These are phyloP conservation scores for Troides oblongomaculatus DNA, from an alignment of 2,888 invertebrate species.

Conservation along the genomic window DNA sequence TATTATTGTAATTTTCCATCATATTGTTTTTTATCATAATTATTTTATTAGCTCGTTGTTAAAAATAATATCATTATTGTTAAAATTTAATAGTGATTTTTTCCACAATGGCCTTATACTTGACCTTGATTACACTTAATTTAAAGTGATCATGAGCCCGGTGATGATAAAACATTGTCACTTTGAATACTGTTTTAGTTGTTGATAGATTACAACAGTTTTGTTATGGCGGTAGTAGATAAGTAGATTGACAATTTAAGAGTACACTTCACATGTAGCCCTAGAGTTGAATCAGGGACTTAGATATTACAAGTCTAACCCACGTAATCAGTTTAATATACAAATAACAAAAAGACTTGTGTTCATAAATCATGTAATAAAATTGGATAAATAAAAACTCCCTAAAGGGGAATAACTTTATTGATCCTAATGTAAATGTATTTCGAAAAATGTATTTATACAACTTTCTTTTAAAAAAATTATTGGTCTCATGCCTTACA, in stretches of 20 bases:
- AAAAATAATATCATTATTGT: not conserved
- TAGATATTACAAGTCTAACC: too few species aligned
- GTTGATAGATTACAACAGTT: too few species aligned
- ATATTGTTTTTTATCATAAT: not conserved
- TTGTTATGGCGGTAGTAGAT: too few species aligned
- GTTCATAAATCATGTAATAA: not conserved
- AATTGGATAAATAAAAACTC: constrained; percentile 47
- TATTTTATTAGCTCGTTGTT: not conserved
- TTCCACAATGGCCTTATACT: too few species aligned
- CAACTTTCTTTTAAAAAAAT: constrained; percentile 74
- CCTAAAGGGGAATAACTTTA: constrained; percentile 73
- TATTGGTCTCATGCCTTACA: constrained; percentile 75
- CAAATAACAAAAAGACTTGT: not conserved
- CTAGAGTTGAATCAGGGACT: too few species aligned
- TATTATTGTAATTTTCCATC: not conserved
- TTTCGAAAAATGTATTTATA: constrained; percentile 78
- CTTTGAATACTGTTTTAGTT: too few species aligned
- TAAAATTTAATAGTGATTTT: not conserved
- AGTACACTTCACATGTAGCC: too few species aligned
- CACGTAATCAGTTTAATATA: too few species aligned
- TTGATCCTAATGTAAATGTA: constrained; percentile 78
- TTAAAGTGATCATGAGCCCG: too few species aligned
- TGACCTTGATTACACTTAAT: too few species aligned
- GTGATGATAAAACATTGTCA: too few species aligned
- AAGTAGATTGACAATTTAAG: too few species aligned